Conservation (phyloP, 2,888 invertebrate species). For the Lordiphosa fenestrarum region DNA sequence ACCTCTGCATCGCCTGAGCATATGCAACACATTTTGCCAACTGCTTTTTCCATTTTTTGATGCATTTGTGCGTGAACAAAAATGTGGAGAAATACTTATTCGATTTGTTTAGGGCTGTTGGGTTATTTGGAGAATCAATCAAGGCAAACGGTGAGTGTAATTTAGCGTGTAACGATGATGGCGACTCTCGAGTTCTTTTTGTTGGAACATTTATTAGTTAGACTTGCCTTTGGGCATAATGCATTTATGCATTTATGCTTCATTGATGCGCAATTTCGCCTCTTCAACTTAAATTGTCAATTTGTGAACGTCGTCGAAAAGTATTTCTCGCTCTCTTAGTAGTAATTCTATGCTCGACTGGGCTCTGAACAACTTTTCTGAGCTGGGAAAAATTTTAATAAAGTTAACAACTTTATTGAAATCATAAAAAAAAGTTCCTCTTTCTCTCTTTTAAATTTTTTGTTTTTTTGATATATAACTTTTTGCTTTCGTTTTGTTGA, state of each 20-base stretch:
- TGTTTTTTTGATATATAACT: conserved; percentile 49
- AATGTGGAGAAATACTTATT: conserved; percentile 66
- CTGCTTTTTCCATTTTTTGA: conserved; percentile 31
- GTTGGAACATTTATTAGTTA: conserved; percentile 62
- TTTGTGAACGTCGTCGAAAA: conserved; percentile 66
- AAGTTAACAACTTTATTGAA: conserved; percentile 74
- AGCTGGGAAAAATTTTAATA: conserved; percentile 69
- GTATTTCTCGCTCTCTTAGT: conserved; percentile 49
- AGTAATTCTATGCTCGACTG: conserved; percentile 73
- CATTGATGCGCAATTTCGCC: conserved; percentile 61
- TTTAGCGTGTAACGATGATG: conserved; percentile 72
- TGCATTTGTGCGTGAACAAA: conserved; percentile 61
- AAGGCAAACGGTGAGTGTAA: conserved; percentile 62
- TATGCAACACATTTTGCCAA: conserved; percentile 40
- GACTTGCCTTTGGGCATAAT: conserved; percentile 59
- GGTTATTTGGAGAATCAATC: conserved; percentile 46
- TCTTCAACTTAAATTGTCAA: conserved; percentile 71
- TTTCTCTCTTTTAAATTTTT: conserved; percentile 6
- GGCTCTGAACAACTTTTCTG: conserved; percentile 61
- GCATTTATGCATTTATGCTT: conserved; percentile 59
- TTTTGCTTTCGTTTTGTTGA: conserved; percentile 35
- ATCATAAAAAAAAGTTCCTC: conserved; percentile 66
- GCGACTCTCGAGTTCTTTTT: conserved; percentile 38
- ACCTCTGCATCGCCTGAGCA: conserved; percentile 17
- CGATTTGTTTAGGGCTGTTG: conserved; percentile 61